phyloP scores from a whole-genome alignment of 2,797 vertebrate species.

The Eulemur coronatus region DNA sequence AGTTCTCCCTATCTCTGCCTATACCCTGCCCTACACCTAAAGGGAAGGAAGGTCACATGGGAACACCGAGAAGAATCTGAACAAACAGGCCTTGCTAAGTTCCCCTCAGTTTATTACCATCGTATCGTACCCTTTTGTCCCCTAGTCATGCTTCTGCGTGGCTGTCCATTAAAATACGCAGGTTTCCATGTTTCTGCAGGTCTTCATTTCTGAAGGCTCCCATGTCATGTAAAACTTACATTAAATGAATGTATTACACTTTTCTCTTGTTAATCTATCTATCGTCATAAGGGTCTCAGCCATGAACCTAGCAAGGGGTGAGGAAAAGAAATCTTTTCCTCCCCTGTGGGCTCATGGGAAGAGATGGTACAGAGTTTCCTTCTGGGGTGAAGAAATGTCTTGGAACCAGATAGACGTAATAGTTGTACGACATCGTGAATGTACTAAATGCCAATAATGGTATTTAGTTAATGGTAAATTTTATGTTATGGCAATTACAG shows the following conservation, averaged over 20 bases:
- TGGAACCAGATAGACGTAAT: neutral
- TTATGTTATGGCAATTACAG: neutral
- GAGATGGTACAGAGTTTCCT: neutral
- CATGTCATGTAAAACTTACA: neutral
- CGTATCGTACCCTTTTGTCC: neutral
- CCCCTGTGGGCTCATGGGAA: neutral
- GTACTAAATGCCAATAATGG: neutral
- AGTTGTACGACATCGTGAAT: neutral
- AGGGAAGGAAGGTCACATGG: neutral
- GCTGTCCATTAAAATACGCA: neutral
- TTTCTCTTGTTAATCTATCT: neutral
- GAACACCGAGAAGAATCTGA: neutral
- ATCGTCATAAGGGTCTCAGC: neutral
- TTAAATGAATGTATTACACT: neutral
- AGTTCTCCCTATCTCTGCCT: neutral
- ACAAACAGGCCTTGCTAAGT: neutral
- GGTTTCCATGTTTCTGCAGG: neutral
- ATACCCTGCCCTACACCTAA: neutral
- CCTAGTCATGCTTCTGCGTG: neutral
- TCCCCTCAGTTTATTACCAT: neutral
- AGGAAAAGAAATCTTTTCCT: neutral
- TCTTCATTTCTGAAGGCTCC: neutral
- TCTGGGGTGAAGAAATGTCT: neutral
- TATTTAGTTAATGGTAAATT: neutral
- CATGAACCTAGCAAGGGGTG: neutral